phyloP scores from a whole-genome alignment of 2,113 vertebrate species.

The Engraulis encrasicolus region DNA sequence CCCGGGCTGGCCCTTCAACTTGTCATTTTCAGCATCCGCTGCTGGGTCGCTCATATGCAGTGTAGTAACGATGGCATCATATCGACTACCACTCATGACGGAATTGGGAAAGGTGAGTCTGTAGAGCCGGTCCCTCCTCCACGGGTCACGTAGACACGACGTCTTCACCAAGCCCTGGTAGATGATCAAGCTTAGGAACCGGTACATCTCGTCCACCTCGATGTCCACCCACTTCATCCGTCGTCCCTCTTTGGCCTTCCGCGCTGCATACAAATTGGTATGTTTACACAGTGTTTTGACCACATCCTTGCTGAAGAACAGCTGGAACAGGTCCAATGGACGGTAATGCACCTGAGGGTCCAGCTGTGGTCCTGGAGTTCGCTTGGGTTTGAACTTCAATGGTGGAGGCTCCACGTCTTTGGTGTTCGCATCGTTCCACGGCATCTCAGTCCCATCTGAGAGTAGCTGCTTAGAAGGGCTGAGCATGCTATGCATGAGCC shows the following conservation, averaged over 20 bases:
- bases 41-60: too few relatives aligned
- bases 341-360: neutral
- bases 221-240: neutral
- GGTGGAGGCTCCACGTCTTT: neutral
- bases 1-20: too few relatives aligned
- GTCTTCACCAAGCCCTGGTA: neutral
- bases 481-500: too few relatives aligned
- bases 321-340: neutral
- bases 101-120: neutral
- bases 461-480: too few relatives aligned
- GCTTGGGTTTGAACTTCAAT: neutral
- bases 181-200: neutral
- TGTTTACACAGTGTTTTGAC: neutral
- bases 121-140: slow-evolving; percentile 3
- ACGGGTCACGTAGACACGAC: neutral
- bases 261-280: neutral
- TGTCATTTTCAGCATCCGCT: too few relatives aligned
- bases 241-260: neutral
- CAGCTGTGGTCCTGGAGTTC: slow-evolving; percentile 3
- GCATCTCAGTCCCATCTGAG: too few relatives aligned
- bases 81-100: slow-evolving; percentile 2
- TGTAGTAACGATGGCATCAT: slow-evolving; percentile 2
- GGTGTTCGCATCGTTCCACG: too few relatives aligned
- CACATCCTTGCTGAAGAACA: slow-evolving; percentile 27
- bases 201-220: neutral